A percentile compares a stretch with the other conserved stretches of the same genome.
These are phyloP conservation scores for Xiphydria camelus DNA, from an alignment of 2,888 invertebrate genomes.

Conservation along the genomic window DNA sequence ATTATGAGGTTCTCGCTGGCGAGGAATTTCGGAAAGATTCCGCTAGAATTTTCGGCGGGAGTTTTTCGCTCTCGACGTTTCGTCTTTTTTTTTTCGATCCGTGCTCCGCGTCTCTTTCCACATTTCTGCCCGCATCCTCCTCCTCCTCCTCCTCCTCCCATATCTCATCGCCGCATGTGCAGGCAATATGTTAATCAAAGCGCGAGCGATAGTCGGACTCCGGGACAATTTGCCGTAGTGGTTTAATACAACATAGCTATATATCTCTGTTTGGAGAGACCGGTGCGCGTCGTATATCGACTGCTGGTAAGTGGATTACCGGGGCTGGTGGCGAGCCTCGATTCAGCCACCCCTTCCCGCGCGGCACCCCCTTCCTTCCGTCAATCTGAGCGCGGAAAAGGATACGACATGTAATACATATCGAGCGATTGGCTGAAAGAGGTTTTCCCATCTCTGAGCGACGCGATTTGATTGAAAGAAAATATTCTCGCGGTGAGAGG, in stretches of 20 bases:
- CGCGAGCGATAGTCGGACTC: slow-evolving; percentile 34
- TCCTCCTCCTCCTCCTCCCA: no score
- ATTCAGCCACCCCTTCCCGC: neutral
- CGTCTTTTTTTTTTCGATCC: no score
- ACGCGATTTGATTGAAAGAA: neutral
- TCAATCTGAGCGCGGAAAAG: neutral
- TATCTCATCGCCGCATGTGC: slow-evolving; percentile 15
- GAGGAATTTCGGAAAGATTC: no score
- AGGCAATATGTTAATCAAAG: slow-evolving; percentile 46
- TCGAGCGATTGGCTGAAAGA: neutral
- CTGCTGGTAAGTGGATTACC: slow-evolving; percentile 42
- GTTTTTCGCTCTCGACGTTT: no score
- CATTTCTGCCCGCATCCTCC: no score
- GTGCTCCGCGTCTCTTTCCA: no score
- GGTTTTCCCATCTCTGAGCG: neutral
- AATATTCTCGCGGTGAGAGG: no score
- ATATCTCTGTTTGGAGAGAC: slow-evolving; percentile 25
- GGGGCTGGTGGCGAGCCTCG: slow-evolving; percentile 9
- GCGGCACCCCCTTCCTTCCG: neutral
- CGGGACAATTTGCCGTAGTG: slow-evolving; percentile 35
- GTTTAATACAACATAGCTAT: slow-evolving; percentile 28
- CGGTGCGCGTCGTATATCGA: slow-evolving; percentile 24
- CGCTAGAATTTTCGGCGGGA: no score
- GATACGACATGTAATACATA: neutral
- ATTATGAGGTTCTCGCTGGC: no score